Conservation (phyloP, 2,888 invertebrate genomes). For the Neria commutata region DNA sequence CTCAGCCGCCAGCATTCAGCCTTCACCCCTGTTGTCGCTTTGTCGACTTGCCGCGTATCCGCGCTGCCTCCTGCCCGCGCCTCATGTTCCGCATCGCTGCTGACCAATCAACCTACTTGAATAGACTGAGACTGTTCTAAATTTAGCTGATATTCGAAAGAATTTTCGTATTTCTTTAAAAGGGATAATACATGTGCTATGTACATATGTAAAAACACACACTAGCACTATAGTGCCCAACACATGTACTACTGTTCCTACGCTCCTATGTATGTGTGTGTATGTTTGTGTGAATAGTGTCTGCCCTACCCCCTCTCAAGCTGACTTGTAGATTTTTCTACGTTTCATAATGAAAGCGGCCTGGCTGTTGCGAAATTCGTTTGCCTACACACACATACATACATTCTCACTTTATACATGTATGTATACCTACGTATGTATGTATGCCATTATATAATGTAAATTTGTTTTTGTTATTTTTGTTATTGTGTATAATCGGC, state of each 20-base stretch:
- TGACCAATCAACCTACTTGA: conserved; percentile 54
- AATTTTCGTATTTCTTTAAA: conserved; percentile 38
- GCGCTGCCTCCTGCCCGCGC: too few relatives aligned
- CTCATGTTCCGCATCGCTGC: conserved; percentile 32
- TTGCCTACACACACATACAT: background rate
- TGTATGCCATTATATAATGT: background rate
- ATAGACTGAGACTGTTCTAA: conserved; percentile 39
- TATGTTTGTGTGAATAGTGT: conserved; percentile 21
- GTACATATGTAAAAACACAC: too few relatives aligned
- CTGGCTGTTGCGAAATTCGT: conserved; percentile 3
- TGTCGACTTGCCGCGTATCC: background rate
- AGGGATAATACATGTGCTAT: conserved; percentile 36
- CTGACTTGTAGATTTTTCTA: background rate
- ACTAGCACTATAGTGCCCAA: too few relatives aligned
- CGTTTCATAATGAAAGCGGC: background rate
- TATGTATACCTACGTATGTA: background rate
- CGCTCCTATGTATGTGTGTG: conserved; percentile 29
- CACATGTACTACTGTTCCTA: too few relatives aligned
- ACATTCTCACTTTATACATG: conserved; percentile 2
- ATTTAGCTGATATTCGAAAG: conserved; percentile 47
- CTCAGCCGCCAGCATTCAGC: background rate
- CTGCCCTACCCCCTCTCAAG: conserved; percentile 19
- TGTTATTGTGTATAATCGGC: background rate
- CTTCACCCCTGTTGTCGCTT: background rate
- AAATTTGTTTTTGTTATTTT: background rate